phyloP scores from a whole-genome alignment of 2,113 vertebrate genomes.

The Uria lomvia region DNA sequence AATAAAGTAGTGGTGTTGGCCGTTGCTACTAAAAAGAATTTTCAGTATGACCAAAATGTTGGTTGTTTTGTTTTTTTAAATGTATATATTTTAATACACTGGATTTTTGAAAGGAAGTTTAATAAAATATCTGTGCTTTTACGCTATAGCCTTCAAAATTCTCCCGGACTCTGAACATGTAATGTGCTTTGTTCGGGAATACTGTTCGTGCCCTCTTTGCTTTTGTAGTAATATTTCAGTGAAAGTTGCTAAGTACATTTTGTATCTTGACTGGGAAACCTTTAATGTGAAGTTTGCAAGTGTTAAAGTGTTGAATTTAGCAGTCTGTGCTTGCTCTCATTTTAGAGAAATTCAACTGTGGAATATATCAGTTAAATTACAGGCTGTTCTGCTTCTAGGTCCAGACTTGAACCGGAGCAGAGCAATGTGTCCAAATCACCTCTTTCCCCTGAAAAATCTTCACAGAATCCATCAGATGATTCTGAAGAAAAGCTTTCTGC shows the following conservation, averaged over 20 bases:
- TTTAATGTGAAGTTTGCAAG: neutral
- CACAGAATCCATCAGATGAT: slow-evolving; percentile 48
- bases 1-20: neutral
- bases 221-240: neutral
- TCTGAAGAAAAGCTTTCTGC: slow-evolving; percentile 71
- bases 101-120: neutral
- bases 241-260: neutral
- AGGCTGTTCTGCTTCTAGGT: slow-evolving; percentile 70
- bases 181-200: neutral
- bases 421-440: slow-evolving; percentile 44
- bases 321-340: neutral
- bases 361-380: neutral
- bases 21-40: neutral
- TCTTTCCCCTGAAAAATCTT: slow-evolving; percentile 45
- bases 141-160: neutral
- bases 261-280: neutral
- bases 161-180: neutral
- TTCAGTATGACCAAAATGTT: neutral
- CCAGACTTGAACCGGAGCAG: slow-evolving; percentile 87
- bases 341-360: neutral
- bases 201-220: neutral
- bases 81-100: neutral
- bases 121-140: neutral
- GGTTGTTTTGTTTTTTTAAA: neutral
- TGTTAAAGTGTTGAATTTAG: neutral